Evolutionary conservation across 2,888 invertebrate species (phyloP), one percentile per base, ranked within the genome.

Genomic region (Cerastis leucographa): DNA sequence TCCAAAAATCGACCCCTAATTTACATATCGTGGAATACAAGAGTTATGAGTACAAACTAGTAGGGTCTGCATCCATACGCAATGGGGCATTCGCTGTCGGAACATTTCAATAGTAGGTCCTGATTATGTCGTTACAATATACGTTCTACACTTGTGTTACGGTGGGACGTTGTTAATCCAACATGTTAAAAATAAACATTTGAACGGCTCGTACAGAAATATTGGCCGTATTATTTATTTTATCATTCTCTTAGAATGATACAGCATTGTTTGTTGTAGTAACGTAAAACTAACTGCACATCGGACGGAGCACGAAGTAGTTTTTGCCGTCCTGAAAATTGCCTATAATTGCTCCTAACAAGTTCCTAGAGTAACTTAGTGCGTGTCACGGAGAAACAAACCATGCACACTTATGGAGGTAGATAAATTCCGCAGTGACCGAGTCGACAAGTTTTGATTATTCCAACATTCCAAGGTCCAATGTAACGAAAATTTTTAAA

Each of bases 251-350:
- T 67, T 51, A 65, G 25, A 66, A 74, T 73, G 35, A 78, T 74
- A 78, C 44, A 49, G 25, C 62, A 56, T 51, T 82, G 64, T 67
- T 54, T 71, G 59, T 75, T 62, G 78, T 73, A 76, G 72, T 74
- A 83, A 87, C 83, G 84, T 85, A 78, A 86, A 87, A 81, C 83
- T 91, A 91, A 92, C 91, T 88, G 91, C 89, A 89, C 83, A 76
- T 74, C 74, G 84, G 84, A 86, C 85, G 86, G 85, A 85, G 73
- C 84, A 86, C 69, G 85, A 74, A 87, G 81, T 72, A 80, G 89
- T 93, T 93, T 92, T 92, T 93, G 88, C 89, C 76, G 86, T 88
- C 87, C 90, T 89, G 90, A 90, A 93, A 94, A 94, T 93, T 90
- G 88, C 88, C 90, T 90, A 90, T 93, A 94, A 94, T 94, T 93